These are phyloP conservation scores for Serripes groenlandicus DNA, from an alignment of 2,888 invertebrate species.

Conservation along the genomic window DNA sequence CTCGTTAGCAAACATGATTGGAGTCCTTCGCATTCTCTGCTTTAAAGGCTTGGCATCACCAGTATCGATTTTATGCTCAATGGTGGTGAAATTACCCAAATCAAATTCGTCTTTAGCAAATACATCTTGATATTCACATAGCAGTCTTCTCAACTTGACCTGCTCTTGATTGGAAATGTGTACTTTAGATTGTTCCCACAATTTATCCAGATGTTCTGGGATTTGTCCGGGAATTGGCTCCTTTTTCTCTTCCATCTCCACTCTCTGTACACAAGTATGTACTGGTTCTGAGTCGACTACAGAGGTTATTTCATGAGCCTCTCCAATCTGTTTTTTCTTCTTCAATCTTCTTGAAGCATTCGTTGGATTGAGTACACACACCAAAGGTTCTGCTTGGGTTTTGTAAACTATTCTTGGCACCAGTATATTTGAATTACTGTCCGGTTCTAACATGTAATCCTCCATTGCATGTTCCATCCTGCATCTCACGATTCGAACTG, in stretches of 20 bases:
- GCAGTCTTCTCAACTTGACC: neutral
- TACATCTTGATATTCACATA: conserved; percentile 11
- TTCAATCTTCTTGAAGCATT: neutral
- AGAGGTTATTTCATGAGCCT: neutral
- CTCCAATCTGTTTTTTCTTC: neutral
- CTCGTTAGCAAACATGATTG: neutral
- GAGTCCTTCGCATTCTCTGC: no score
- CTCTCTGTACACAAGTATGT: neutral
- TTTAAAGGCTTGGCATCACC: neutral
- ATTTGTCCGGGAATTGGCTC: neutral
- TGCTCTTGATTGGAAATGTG: neutral
- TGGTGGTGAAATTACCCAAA: neutral
- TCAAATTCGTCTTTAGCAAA: conserved; percentile 55
- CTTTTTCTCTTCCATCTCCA: neutral
- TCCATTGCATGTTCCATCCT: no score
- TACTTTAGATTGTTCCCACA: neutral
- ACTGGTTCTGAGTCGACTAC: neutral
- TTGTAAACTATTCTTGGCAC: neutral
- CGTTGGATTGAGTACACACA: neutral
- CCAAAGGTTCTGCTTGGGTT: neutral
- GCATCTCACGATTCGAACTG: neutral
- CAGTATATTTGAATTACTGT: neutral
- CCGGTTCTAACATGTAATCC: no score
- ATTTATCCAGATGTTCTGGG: neutral
- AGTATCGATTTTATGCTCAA: neutral